Evolutionary conservation across 2,113 vertebrate species (phyloP).

Genomic region (Epinephelus lanceolatus): DNA sequence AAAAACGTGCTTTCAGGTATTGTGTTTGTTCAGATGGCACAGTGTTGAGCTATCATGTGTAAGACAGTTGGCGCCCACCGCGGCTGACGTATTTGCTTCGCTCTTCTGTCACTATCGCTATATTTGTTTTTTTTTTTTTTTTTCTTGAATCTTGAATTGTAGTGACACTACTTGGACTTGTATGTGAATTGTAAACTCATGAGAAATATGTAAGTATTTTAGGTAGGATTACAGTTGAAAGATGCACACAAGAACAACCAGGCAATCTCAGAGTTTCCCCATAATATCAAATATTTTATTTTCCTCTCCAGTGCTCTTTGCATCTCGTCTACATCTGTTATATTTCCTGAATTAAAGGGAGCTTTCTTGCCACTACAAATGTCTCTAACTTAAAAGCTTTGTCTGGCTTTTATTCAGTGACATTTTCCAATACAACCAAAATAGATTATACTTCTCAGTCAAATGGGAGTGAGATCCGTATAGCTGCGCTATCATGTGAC

Average conservation of each 20-base stretch:
- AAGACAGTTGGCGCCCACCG: too few species aligned
- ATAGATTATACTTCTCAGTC: slow-evolving; percentile 38
- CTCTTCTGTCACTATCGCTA: too few species aligned
- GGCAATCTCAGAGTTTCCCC: not conserved
- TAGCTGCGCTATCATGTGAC: not conserved
- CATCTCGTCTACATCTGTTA: slow-evolving; percentile 12
- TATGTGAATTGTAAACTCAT: not conserved
- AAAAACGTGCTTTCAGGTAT: not conserved
- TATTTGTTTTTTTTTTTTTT: too few species aligned
- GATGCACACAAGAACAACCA: not conserved
- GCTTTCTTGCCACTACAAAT: slow-evolving; percentile 14
- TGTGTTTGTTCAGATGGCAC: not conserved
- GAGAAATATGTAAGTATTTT: not conserved
- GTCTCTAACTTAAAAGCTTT: slow-evolving; percentile 38
- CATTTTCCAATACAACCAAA: slow-evolving; percentile 46
- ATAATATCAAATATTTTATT: not conserved
- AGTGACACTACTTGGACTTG: not conserved
- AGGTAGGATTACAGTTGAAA: slow-evolving; percentile 3
- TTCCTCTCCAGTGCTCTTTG: not conserved
- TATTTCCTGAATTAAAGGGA: slow-evolving; percentile 8
- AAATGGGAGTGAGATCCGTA: slow-evolving; percentile 17
- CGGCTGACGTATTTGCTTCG: too few species aligned
- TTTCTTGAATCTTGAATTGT: not conserved
- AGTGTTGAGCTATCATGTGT: not conserved
- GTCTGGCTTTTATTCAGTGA: slow-evolving; percentile 37